Percentiles rank a stretch among this genome's conserved stretches.
These are phyloP conservation scores for Ennomos fuscantarius DNA, from an alignment of 2,888 invertebrate genomes.

Conservation along the genomic window DNA sequence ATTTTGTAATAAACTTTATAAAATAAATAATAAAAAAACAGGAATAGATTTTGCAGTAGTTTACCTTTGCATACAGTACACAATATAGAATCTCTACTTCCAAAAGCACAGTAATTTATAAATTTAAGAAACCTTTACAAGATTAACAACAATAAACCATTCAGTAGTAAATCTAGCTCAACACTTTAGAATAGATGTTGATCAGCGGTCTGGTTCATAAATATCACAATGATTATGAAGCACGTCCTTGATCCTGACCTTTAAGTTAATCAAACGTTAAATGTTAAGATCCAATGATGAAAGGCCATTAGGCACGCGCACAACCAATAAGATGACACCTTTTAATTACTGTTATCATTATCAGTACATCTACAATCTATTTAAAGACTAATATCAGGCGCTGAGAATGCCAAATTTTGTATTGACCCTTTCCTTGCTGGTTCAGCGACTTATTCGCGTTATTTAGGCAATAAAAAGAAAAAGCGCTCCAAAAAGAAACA, in stretches of 20 bases:
- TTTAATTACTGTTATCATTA: slow-evolving; percentile 26
- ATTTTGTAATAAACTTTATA: no score
- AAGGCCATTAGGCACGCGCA: slow-evolving; percentile 53
- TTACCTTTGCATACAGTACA: no score
- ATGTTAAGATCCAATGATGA: slow-evolving; percentile 37
- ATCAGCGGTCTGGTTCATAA: neutral
- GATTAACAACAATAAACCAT: no score
- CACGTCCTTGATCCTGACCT: slow-evolving; percentile 14
- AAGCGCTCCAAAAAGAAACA: neutral
- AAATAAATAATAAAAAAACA: no score
- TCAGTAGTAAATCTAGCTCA: no score
- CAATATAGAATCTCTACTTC: no score
- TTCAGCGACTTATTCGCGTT: no score
- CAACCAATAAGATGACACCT: slow-evolving; percentile 40
- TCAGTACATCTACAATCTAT: slow-evolving; percentile 27
- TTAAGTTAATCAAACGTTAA: slow-evolving; percentile 28
- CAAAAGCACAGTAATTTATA: no score
- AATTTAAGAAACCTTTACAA: no score
- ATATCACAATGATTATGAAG: slow-evolving; percentile 1
- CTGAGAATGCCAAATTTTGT: no score
- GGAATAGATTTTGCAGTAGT: no score
- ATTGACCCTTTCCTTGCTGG: no score
- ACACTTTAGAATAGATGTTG: neutral
- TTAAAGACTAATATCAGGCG: slow-evolving; percentile 6
- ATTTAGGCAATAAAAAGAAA: neutral